phyloP scores from a whole-genome alignment of 1,140 invertebrate genomes.

The Latrodectus geometricus region DNA sequence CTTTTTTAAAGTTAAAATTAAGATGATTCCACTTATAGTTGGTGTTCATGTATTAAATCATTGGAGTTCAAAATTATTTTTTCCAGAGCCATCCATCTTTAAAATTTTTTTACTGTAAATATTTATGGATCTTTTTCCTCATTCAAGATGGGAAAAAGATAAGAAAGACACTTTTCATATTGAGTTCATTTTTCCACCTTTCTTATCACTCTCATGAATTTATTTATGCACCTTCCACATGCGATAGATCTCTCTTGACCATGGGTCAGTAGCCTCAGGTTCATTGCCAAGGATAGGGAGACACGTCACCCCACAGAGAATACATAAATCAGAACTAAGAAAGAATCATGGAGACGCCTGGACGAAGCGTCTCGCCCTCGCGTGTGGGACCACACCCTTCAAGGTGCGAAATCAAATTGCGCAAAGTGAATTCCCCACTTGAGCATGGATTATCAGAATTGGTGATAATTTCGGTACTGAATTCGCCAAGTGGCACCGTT shows the following conservation, averaged over 20 bases:
- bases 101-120: not conserved
- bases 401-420: too few relatives aligned
- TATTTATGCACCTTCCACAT: not conserved
- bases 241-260: not conserved
- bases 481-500: too few relatives aligned
- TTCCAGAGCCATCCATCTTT: not conserved
- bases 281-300: constrained; percentile 30
- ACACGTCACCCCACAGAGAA: not conserved
- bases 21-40: too few relatives aligned
- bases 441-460: too few relatives aligned
- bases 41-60: not conserved
- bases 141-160: not conserved
- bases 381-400: too few relatives aligned
- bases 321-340: too few relatives aligned
- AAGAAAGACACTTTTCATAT: not conserved
- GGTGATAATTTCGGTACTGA: too few relatives aligned
- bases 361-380: too few relatives aligned
- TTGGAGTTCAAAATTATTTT: not conserved
- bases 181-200: not conserved
- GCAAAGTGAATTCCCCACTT: too few relatives aligned
- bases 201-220: not conserved
- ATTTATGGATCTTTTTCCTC: not conserved
- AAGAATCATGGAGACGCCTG: too few relatives aligned
- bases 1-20: too few relatives aligned
- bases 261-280: constrained; percentile 5